Conservation (phyloP, 2,888 invertebrate genomes). For the Stegophylla sp. region DNA sequence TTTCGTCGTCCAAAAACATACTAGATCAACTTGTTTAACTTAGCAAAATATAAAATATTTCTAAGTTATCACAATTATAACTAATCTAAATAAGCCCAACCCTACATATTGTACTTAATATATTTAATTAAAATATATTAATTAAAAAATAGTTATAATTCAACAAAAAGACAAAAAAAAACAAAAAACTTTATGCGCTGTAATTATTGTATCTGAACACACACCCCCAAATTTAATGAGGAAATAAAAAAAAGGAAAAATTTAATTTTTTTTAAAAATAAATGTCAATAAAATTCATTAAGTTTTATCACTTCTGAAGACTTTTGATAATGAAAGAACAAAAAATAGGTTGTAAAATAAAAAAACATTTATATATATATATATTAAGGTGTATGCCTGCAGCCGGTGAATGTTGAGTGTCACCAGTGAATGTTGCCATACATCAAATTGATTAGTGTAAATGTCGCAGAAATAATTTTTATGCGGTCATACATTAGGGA, state of each 20-base stretch:
- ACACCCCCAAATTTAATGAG: no score
- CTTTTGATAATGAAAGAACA: no score
- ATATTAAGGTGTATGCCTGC: no score
- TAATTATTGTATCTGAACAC: neutral
- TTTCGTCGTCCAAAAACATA: conserved; percentile 14
- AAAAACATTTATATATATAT: no score
- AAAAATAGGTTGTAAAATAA: no score
- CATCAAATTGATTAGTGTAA: no score
- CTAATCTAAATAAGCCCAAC: conserved; percentile 14
- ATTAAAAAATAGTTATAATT: neutral
- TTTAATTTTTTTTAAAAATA: neutral
- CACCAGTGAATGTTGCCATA: no score
- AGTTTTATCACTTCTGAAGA: no score
- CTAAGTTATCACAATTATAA: neutral
- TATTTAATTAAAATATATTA: conserved; percentile 14
- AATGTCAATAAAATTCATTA: no score
- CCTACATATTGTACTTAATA: conserved; percentile 13
- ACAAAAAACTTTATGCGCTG: neutral
- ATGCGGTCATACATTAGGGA: no score
- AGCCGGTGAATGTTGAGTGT: no score
- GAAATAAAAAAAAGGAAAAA: neutral
- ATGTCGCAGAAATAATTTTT: no score
- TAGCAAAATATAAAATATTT: neutral
- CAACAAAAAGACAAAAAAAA: neutral
- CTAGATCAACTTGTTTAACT: neutral